phyloP scores from a whole-genome alignment of 2,888 invertebrate species.

The Eulithis testata region DNA sequence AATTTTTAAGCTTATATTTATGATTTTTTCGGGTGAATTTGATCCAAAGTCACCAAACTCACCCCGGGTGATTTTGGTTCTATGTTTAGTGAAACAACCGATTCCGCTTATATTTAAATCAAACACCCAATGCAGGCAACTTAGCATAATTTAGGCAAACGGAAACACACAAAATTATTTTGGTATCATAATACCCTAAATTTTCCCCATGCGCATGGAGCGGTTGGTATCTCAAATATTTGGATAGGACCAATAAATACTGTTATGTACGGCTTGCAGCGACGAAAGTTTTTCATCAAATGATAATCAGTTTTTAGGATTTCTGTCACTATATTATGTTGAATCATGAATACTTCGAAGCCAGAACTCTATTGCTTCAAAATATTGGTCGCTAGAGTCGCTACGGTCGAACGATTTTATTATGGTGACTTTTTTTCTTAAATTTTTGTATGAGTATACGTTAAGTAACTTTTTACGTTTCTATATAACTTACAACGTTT shows the following conservation, averaged over 20 bases:
- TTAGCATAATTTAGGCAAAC: conserved; percentile 44
- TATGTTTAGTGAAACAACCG: conserved; percentile 4
- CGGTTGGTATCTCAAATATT: conserved; percentile 66
- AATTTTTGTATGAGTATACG: too few species aligned
- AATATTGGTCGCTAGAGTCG: too few species aligned
- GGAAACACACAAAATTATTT: conserved; percentile 46
- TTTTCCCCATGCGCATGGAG: conserved; percentile 49
- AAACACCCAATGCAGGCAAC: conserved; percentile 36
- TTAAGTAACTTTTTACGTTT: too few species aligned
- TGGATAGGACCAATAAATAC: conserved; percentile 64
- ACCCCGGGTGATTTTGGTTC: too few species aligned
- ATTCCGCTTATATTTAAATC: conserved; percentile 38
- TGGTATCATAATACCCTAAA: conserved; percentile 54
- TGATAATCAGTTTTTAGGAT: conserved; percentile 45
- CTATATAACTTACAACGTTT: too few species aligned
- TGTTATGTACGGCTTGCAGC: conserved; percentile 41
- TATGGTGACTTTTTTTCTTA: too few species aligned
- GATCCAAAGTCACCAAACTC: too few species aligned
- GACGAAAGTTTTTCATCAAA: conserved; percentile 50
- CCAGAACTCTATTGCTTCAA: too few species aligned
- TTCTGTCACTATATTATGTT: background rate
- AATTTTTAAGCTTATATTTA: too few species aligned
- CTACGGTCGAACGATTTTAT: too few species aligned
- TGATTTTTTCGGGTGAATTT: too few species aligned
- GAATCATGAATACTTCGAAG: too few species aligned